A percentile compares a stretch with the other conserved stretches of the same genome.
Evolutionary conservation across 2,797 vertebrate genomes (phyloP).

Genomic region (Neostethus bicornis): DNA sequence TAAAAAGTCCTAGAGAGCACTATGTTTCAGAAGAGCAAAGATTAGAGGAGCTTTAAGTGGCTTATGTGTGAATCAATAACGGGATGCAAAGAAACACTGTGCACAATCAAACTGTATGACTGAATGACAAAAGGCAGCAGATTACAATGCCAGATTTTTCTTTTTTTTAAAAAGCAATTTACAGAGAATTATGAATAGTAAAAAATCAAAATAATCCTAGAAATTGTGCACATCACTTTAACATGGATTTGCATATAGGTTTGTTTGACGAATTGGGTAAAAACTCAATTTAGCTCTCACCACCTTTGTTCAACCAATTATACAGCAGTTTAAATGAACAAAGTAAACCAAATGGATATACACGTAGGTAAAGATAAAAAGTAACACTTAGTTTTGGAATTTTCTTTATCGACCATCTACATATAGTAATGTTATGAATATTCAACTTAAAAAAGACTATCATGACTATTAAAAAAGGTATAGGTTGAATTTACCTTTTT

Average conservation of each 20-base stretch:
- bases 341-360: too few relatives aligned
- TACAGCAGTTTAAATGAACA: too few relatives aligned
- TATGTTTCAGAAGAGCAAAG: conserved; percentile 25
- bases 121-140: conserved; percentile 1
- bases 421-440: too few relatives aligned
- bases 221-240: background rate
- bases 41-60: background rate
- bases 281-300: too few relatives aligned
- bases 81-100: conserved; percentile 33
- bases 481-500: conserved; percentile 58
- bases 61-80: conserved; percentile 38
- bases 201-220: background rate
- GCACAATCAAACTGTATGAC: conserved; percentile 23
- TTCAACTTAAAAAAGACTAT: too few relatives aligned
- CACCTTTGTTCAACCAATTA: background rate
- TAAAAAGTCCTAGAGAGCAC: conserved; percentile 56
- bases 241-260: background rate
- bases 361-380: too few relatives aligned
- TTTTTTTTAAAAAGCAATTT: background rate
- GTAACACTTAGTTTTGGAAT: too few relatives aligned
- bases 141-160: too few relatives aligned
- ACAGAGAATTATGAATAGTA: background rate
- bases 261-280: background rate
- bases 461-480: background rate
- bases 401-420: too few relatives aligned